Base-by-base conservation (phyloP, 2,888 invertebrate species). In the Aleiodes leptofemur region DNA sequence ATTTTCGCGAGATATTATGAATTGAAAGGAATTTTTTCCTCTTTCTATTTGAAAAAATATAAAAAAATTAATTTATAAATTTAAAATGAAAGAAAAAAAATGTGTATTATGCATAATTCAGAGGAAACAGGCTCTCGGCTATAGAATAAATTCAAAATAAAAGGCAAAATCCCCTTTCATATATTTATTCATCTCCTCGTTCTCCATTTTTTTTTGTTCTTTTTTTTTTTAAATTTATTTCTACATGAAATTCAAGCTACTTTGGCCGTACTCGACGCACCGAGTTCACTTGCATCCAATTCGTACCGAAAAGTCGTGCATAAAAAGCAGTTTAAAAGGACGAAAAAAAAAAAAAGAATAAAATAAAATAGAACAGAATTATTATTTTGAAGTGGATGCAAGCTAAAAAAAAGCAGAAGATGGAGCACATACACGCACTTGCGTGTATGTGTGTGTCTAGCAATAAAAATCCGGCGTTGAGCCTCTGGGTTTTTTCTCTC, bases 381-480 rank as follows among this genome's bases (percentile, higher is more conserved):
- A 34, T 34, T 43, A 43, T 43, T 43, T 43, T 9, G 43, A 9
- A 43, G 43, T 43, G 43, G 43, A 43, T 43, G 11, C 11, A 23
- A 23, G 43, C 55, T 3, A 9, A 34, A 59, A 59, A n/a, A 34
- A 14, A 14, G 16, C 11, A 64, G 64, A 64, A 64, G 64, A 64
- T 48, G 64, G 9, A 48, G 6, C 38, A 13, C 43, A 61, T 23
- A 23, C 23, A 23, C 23, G 23, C 23, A 23, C 1, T 43, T 64
- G 43, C 48, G 23, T 64, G 56, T 56, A 56, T 56, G 64, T 23
- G 64, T 23, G 23, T 64, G 64, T 64, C 76, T 76, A 69, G 79
- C 83, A 84, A 83, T 84, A 84, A 86, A 23, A 85, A 86, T 83
- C 83, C 83, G 34, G 34, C 85, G 83, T 83, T 85, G 85, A 86